A percentile compares a stretch with the other conserved stretches of the same genome.
These are phyloP conservation scores for Morone saxatilis DNA, from an alignment of 2,113 vertebrate species.

Conservation along the genomic window DNA sequence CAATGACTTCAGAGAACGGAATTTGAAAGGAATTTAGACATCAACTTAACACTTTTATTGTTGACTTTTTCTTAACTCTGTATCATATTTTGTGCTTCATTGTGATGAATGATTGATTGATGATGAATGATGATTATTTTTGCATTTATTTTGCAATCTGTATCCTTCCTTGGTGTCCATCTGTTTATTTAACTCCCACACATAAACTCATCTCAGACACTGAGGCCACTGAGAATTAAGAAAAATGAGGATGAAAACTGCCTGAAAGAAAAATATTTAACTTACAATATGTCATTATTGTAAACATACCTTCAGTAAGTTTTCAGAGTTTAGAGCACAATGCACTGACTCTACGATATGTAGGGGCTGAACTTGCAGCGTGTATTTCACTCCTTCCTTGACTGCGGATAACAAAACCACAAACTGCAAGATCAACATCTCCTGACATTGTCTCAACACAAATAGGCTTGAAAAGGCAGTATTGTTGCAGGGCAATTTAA, in stretches of 20 bases:
- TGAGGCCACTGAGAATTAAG: conserved; percentile 29
- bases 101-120: conserved; percentile 1
- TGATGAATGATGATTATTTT: conserved; percentile 1
- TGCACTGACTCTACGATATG: neutral
- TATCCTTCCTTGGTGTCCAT: conserved; percentile 45
- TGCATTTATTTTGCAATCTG: conserved; percentile 40
- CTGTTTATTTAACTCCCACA: conserved; percentile 67
- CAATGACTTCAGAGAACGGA: conserved; percentile 13
- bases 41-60: conserved; percentile 2
- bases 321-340: neutral
- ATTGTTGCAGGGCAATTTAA: conserved; percentile 9
- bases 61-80: conserved; percentile 5
- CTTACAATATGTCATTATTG: neutral
- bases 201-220: conserved; percentile 43
- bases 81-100: neutral
- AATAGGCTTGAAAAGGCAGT: conserved; percentile 1
- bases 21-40: conserved; percentile 17
- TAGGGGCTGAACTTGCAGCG: neutral
- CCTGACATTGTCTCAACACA: neutral
- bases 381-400: neutral
- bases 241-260: conserved; percentile 13
- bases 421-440: neutral
- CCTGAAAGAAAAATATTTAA: conserved; percentile 37
- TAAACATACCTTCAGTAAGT: neutral
- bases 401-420: neutral